Conservation (phyloP, 2,797 vertebrate genomes). For the Rhinogobio ventralis region DNA sequence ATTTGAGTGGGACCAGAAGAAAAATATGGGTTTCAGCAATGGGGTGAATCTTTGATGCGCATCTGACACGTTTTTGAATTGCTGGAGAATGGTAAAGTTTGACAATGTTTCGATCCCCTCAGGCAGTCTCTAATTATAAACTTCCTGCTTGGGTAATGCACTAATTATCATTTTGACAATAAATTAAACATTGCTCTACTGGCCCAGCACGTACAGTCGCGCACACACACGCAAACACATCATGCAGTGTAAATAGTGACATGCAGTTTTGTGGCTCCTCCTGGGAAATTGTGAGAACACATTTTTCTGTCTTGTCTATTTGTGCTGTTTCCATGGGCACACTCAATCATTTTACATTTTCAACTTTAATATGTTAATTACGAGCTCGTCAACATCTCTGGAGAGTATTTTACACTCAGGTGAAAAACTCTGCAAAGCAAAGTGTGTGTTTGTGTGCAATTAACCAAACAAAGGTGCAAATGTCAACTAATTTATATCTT, state of each 20-base stretch:
- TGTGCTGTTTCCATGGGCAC: slow-evolving; percentile 42
- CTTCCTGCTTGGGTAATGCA: slow-evolving; percentile 83
- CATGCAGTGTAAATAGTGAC: slow-evolving; percentile 45
- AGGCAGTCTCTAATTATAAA: slow-evolving; percentile 84
- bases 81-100: slow-evolving; percentile 71
- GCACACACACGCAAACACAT: slow-evolving; percentile 20
- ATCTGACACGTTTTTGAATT: slow-evolving; percentile 84
- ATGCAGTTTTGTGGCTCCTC: slow-evolving; percentile 40
- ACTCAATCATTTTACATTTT: slow-evolving; percentile 44
- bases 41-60: slow-evolving; percentile 75
- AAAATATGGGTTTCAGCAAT: slow-evolving; percentile 42
- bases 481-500: slow-evolving; percentile 40
- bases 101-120: slow-evolving; percentile 69
- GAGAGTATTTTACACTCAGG: slow-evolving; percentile 46
- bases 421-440: slow-evolving; percentile 3
- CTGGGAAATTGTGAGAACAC: slow-evolving; percentile 35
- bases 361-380: slow-evolving; percentile 55
- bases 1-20: slow-evolving; percentile 44
- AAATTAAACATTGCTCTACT: slow-evolving; percentile 80
- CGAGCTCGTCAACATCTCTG: slow-evolving; percentile 13
- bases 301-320: slow-evolving; percentile 50
- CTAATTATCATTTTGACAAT: slow-evolving; percentile 88
- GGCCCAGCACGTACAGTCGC: slow-evolving; percentile 73
- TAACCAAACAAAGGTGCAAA: slow-evolving; percentile 46
- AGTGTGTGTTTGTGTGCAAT: slow-evolving; percentile 13